phyloP scores from a whole-genome alignment of 2,113 vertebrate species.

The Zootoca vivipara region DNA sequence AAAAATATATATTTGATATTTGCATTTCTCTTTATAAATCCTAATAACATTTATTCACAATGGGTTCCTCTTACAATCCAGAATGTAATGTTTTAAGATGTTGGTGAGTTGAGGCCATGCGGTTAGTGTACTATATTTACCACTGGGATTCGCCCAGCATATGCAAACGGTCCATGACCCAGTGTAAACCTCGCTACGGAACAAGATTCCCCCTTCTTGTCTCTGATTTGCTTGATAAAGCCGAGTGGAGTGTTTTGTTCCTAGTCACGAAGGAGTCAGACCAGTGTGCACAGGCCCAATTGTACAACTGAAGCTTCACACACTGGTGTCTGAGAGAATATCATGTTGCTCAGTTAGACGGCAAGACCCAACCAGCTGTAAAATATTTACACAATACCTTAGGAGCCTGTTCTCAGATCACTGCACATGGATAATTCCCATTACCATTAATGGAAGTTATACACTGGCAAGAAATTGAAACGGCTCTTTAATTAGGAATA shows the following conservation, averaged over 20 bases:
- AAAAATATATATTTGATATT: too few species aligned
- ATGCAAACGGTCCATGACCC: not conserved
- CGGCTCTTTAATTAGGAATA: conserved; percentile 48
- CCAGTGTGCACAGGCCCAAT: not conserved
- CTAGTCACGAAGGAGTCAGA: fast-evolving
- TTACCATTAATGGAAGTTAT: conserved; percentile 45
- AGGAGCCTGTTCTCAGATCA: conserved; percentile 46
- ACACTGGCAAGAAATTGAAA: conserved; percentile 36
- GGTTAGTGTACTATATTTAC: not conserved
- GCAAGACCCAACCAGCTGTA: conserved; percentile 30
- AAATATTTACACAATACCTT: conserved; percentile 47
- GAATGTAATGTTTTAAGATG: not conserved
- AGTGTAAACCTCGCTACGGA: not conserved
- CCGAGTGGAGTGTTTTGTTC: conserved; percentile 11
- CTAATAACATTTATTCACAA: too few species aligned
- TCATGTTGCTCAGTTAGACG: conserved; percentile 41
- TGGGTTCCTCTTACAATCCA: not conserved
- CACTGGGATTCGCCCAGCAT: not conserved
- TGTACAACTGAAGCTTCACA: conserved; percentile 7
- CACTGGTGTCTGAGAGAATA: conserved; percentile 10
- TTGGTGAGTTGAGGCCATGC: not conserved
- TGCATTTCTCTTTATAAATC: too few species aligned
- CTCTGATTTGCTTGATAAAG: not conserved
- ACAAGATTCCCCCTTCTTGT: not conserved
- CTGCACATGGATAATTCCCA: conserved; percentile 47